Evolutionary conservation across 2,797 vertebrate species (phyloP).

Genomic region (Acropternis orthonyx): DNA sequence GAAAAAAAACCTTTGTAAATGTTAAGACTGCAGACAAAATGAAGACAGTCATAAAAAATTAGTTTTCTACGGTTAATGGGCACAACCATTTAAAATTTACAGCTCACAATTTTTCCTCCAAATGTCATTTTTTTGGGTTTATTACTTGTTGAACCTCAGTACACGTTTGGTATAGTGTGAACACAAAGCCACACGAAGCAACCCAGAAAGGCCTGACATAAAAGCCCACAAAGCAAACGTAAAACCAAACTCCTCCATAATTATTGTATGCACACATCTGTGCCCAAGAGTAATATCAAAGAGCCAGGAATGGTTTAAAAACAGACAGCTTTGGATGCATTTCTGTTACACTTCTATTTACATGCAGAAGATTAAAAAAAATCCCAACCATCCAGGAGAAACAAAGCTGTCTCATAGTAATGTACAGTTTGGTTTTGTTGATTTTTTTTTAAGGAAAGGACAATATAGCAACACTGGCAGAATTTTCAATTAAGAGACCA

Average conservation of each 20-base stretch:
- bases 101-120: neutral
- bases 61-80: neutral
- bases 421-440: neutral
- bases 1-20: neutral
- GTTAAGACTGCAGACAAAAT: neutral
- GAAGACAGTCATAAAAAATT: neutral
- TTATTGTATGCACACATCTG: neutral
- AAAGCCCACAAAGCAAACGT: neutral
- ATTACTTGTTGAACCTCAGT: neutral
- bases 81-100: neutral
- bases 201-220: neutral
- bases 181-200: neutral
- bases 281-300: neutral
- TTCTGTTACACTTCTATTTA: neutral
- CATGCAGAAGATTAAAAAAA: neutral
- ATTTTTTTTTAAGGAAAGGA: neutral
- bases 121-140: neutral
- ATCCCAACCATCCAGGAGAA: neutral
- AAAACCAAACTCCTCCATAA: neutral
- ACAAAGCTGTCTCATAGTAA: neutral
- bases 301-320: neutral
- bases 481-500: neutral
- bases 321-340: neutral
- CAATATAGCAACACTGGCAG: neutral
- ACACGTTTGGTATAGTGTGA: rapidly evolving